phyloP scores from a whole-genome alignment of 1,140 invertebrate genomes.

The Galendromus occidentalis region DNA sequence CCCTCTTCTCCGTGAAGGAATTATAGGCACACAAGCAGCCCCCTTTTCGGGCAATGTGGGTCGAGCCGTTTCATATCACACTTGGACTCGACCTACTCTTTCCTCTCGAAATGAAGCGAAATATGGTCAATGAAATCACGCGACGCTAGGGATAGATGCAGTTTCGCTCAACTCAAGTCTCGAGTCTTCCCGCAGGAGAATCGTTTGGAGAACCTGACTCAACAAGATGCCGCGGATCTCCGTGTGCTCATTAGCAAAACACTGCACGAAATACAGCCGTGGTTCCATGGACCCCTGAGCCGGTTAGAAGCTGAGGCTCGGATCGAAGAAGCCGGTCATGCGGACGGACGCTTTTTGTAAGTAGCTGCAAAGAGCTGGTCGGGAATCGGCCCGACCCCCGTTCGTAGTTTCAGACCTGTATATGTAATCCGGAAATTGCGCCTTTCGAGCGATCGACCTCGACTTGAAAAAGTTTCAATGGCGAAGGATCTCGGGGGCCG shows the following conservation, averaged over 20 bases:
- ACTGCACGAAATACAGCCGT: slow-evolving; percentile 23
- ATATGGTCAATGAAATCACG: slow-evolving; percentile 10
- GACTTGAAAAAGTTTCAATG: no score
- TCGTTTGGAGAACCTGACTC: not conserved
- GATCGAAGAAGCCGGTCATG: slow-evolving; percentile 21
- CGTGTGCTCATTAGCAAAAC: slow-evolving; percentile 22
- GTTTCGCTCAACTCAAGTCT: no score
- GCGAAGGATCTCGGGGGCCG: no score
- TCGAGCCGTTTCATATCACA: not conserved
- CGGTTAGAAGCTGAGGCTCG: slow-evolving; percentile 20
- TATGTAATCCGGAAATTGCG: no score
- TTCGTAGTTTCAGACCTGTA: no score
- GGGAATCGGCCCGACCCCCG: no score
- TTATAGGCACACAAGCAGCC: no score
- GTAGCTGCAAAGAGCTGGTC: not conserved
- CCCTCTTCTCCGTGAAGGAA: no score
- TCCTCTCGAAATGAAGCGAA: slow-evolving; percentile 6
- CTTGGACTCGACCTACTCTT: not conserved
- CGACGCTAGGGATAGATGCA: no score
- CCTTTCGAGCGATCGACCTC: no score
- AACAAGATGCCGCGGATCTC: slow-evolving; percentile 11
- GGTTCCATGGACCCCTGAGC: slow-evolving; percentile 23
- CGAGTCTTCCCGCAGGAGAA: not conserved
- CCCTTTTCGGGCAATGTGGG: no score
- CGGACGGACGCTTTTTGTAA: slow-evolving; percentile 24